Percentiles rank a stretch among this genome's conserved stretches.
phyloP scores from a whole-genome alignment of 2,888 invertebrate species.

The Mimas tiliae region DNA sequence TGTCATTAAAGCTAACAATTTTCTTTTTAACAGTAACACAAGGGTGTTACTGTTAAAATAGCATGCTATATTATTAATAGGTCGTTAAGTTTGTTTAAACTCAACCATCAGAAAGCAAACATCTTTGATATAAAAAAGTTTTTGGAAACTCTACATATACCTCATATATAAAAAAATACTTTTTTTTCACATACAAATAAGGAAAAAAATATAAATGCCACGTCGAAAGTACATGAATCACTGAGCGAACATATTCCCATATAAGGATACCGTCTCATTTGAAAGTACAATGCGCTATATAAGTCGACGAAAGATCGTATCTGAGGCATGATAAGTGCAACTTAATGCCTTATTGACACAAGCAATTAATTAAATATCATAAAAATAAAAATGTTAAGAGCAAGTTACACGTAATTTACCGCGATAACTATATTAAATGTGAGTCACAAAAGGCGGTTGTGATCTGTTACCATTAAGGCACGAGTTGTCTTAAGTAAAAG shows the following conservation, averaged over 20 bases:
- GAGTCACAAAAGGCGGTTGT: background rate
- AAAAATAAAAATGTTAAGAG: background rate
- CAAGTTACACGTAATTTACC: slow-evolving; percentile 4
- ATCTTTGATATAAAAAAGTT: background rate
- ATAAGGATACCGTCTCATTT: slow-evolving; percentile 6
- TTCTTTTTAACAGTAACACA: too few relatives aligned
- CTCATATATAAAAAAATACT: background rate
- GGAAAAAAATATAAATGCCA: slow-evolving; percentile 9
- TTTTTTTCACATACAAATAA: slow-evolving; percentile 12
- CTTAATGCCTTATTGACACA: slow-evolving; percentile 16
- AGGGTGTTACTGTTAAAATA: slow-evolving; percentile 19
- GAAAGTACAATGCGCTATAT: slow-evolving; percentile 11
- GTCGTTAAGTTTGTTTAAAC: background rate
- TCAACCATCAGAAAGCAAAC: background rate
- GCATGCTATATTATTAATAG: background rate
- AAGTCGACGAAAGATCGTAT: slow-evolving; percentile 3
- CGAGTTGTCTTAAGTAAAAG: slow-evolving; percentile 6
- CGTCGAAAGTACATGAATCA: slow-evolving; percentile 13
- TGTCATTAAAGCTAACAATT: too few relatives aligned
- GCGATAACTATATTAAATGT: slow-evolving; percentile 18
- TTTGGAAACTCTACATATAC: background rate
- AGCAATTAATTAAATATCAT: slow-evolving; percentile 20
- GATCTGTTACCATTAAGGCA: slow-evolving; percentile 5
- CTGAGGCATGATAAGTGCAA: background rate
- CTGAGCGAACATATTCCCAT: background rate